Evolutionary conservation across 2,888 invertebrate species (phyloP).

Genomic region (Drosophila niveifrons): DNA sequence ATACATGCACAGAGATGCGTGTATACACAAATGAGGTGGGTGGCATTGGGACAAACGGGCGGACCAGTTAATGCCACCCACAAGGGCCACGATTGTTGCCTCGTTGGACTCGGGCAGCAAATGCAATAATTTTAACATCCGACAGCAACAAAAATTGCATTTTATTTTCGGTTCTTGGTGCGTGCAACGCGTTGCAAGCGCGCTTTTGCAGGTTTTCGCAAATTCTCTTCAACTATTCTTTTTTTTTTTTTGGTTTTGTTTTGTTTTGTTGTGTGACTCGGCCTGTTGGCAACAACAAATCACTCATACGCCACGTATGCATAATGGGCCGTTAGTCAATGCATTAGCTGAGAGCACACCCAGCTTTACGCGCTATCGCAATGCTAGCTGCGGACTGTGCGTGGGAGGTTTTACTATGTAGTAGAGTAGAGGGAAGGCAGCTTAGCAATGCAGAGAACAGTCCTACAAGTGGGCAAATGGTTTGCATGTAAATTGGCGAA

Average conservation of each 20-base stretch:
- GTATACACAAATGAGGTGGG: constrained; percentile 37
- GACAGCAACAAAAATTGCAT: constrained; percentile 79
- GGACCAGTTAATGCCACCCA: constrained; percentile 77
- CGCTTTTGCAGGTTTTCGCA: constrained; percentile 41
- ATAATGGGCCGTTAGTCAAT: constrained; percentile 76
- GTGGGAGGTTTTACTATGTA: too few species aligned
- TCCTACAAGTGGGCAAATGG: constrained; percentile 44
- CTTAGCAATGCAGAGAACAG: constrained; percentile 27
- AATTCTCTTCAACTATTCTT: constrained; percentile 26
- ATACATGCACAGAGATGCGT: not conserved
- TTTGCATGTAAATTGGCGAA: constrained; percentile 47
- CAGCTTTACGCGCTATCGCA: constrained; percentile 17
- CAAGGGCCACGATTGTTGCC: constrained; percentile 20
- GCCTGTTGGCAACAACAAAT: constrained; percentile 37
- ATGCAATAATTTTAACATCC: constrained; percentile 71
- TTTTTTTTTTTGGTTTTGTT: too few species aligned
- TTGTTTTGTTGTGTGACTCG: constrained; percentile 5
- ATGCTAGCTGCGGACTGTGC: not conserved
- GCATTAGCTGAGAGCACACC: constrained; percentile 61
- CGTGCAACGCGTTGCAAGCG: constrained; percentile 40
- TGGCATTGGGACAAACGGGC: constrained; percentile 7
- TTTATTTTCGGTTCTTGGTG: constrained; percentile 75
- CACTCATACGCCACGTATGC: constrained; percentile 56
- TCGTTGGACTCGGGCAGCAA: constrained; percentile 42
- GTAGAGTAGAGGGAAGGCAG: not conserved